These are phyloP conservation scores for Drosophila pruinosa DNA, from an alignment of 1,140 invertebrate species.

Conservation along the genomic window DNA sequence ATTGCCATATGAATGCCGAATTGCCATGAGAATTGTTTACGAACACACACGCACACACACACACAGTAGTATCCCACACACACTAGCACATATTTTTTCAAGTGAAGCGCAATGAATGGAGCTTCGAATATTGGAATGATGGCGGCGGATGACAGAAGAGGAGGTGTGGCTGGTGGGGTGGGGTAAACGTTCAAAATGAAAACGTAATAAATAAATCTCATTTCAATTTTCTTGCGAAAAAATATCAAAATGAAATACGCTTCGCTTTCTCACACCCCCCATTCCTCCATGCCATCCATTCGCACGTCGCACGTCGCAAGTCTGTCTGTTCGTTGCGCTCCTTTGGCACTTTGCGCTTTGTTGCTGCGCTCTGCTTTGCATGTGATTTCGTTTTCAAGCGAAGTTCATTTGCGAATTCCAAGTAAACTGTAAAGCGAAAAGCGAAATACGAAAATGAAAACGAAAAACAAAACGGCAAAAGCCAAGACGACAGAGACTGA, in stretches of 20 bases:
- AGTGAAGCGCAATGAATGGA: constrained; percentile 53
- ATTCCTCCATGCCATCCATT: not conserved
- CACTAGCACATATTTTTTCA: constrained; percentile 49
- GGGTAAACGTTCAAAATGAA: constrained; percentile 28
- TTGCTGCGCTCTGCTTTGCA: constrained; percentile 64
- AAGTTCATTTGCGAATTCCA: constrained; percentile 80
- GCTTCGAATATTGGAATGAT: constrained; percentile 36
- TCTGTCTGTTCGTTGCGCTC: constrained; percentile 18
- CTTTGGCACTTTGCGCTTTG: constrained; percentile 63
- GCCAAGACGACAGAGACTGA: constrained; percentile 19
- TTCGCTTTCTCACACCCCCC: constrained; percentile 67
- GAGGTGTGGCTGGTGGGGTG: not conserved
- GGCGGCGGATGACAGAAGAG: not conserved
- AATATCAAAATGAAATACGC: constrained; percentile 79
- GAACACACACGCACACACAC: constrained; percentile 9
- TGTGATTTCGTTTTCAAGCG: constrained; percentile 80
- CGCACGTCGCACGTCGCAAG: not conserved
- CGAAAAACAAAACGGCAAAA: constrained; percentile 19
- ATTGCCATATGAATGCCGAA: constrained; percentile 64
- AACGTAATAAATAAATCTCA: constrained; percentile 81
- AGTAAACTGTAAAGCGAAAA: constrained; percentile 69
- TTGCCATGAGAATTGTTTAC: constrained; percentile 56
- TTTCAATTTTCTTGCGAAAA: constrained; percentile 77
- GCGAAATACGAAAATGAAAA: constrained; percentile 29
- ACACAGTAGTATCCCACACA: not conserved